Base-by-base conservation (phyloP, 2,888 invertebrate species). In the Caenorhabditis panamensis region DNA sequence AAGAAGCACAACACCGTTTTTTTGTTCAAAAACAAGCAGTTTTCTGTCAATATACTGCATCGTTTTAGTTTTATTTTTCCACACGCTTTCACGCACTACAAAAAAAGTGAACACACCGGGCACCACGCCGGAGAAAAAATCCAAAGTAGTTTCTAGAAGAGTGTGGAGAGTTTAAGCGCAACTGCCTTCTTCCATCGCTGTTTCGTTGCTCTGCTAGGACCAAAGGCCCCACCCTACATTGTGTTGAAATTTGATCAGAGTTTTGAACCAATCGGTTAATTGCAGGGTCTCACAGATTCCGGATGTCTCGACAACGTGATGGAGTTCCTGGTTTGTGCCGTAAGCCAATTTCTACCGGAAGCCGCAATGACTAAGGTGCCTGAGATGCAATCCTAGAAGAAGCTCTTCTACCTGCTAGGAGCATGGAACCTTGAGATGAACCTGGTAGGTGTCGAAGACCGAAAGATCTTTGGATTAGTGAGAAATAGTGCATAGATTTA, bases 391-490 rank as follows among this genome's bases (percentile, higher is more conserved):
- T 93, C 94, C 82, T 95, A 96, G 90, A 98, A 97, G 92, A 94
- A 95, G 63, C 95, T 96, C 91, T 99, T 96, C 92, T 99, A 99
- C 92, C 95, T 16, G 95, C 96, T 0, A 97, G 92, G 91, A 95
- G 95, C 20, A 99, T 99, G 98, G 99, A 99, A 91, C 98, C 99
- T 0, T 99, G 99, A 99, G 99, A 99, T 92, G 99, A 99, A 44
- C 93, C 92, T n/a, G 91, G 91, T 91, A 31, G 31, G 31, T 9
- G 31, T 31, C 31, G 4, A 9, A 9, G 64, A 78, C 41, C 44
- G 47, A 5, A 56, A 61, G 20, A 51, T 69, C 51, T 61, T 47
- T 47, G 31, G 37, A 36, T 24, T 44, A 53, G 20, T 49, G 9
- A 16, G 37, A 6, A 28, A 44, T 44, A 68, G 61, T 69, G 53